These are phyloP conservation scores for Belonocnema kinseyi DNA, from an alignment of 1,140 invertebrate species.

Conservation along the genomic window DNA sequence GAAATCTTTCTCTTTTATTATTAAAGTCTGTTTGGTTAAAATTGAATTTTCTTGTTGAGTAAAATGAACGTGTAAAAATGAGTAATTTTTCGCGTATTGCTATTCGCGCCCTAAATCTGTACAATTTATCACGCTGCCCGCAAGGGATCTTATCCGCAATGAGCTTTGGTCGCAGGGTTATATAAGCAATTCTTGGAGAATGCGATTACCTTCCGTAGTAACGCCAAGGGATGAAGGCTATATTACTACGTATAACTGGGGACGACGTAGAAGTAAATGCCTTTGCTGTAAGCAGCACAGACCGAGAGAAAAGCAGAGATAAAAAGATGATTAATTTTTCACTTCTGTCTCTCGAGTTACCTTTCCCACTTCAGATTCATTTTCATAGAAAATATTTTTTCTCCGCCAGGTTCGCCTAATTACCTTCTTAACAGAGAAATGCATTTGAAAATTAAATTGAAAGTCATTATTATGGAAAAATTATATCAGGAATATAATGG, in stretches of 20 bases:
- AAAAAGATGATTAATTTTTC: slow-evolving; percentile 31
- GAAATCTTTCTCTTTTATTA: background rate
- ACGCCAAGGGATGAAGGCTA: slow-evolving; percentile 59
- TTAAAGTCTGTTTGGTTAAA: background rate
- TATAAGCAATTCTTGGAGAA: slow-evolving; percentile 65
- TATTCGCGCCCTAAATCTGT: slow-evolving; percentile 45
- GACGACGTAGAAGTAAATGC: slow-evolving; percentile 60
- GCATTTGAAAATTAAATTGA: too few relatives aligned
- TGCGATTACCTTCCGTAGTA: slow-evolving; percentile 61
- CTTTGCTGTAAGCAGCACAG: slow-evolving; percentile 49
- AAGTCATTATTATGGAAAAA: too few relatives aligned
- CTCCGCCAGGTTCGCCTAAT: too few relatives aligned
- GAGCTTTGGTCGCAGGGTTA: slow-evolving; percentile 55
- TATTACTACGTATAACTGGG: slow-evolving; percentile 62
- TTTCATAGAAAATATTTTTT: too few relatives aligned
- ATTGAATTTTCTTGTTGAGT: background rate
- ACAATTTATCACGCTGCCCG: slow-evolving; percentile 49
- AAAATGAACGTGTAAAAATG: background rate
- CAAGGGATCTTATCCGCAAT: slow-evolving; percentile 58
- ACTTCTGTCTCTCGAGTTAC: slow-evolving; percentile 5
- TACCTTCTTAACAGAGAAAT: too few relatives aligned
- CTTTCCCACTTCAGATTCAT: too few relatives aligned
- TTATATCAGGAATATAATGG: too few relatives aligned
- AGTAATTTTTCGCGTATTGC: slow-evolving; percentile 36
- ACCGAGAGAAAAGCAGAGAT: slow-evolving; percentile 22